Evolutionary conservation across 2,113 vertebrate genomes (phyloP).

Genomic region (Amia ocellicauda): DNA sequence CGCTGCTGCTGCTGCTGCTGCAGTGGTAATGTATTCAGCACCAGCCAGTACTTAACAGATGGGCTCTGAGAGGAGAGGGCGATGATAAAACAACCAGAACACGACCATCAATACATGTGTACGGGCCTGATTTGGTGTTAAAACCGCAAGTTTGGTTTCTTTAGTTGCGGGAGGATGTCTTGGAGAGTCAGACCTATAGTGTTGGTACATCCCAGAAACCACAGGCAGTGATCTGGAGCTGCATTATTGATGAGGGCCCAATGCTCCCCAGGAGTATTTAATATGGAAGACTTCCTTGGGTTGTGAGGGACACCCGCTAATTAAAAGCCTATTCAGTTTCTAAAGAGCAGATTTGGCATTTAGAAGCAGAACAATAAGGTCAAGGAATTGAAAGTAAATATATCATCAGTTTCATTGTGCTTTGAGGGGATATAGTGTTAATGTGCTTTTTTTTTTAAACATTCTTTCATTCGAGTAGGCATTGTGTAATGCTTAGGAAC

Average conservation of each 20-base stretch:
- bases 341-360: neutral
- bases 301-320: conserved; percentile 29
- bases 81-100: conserved; percentile 27
- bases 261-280: conserved; percentile 28
- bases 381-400: too few species aligned
- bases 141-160: too few species aligned
- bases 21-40: conserved; percentile 75
- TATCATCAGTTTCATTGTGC: too few species aligned
- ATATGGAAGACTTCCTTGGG: neutral
- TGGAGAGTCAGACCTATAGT: conserved; percentile 50
- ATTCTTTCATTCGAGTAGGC: too few species aligned
- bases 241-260: conserved; percentile 55
- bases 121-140: too few species aligned
- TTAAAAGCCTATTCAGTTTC: conserved; percentile 32
- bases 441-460: too few species aligned
- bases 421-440: too few species aligned
- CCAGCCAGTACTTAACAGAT: conserved; percentile 75
- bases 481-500: too few species aligned
- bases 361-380: neutral
- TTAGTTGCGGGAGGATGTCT: conserved; percentile 6
- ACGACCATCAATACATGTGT: too few species aligned
- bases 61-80: conserved; percentile 34
- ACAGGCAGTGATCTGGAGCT: conserved; percentile 36
- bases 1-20: too few species aligned
- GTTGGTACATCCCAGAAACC: conserved; percentile 47